A percentile compares a stretch with the other conserved stretches of the same genome.
Evolutionary conservation across 2,888 invertebrate genomes (phyloP).

Genomic region (Cephus spinipes): DNA sequence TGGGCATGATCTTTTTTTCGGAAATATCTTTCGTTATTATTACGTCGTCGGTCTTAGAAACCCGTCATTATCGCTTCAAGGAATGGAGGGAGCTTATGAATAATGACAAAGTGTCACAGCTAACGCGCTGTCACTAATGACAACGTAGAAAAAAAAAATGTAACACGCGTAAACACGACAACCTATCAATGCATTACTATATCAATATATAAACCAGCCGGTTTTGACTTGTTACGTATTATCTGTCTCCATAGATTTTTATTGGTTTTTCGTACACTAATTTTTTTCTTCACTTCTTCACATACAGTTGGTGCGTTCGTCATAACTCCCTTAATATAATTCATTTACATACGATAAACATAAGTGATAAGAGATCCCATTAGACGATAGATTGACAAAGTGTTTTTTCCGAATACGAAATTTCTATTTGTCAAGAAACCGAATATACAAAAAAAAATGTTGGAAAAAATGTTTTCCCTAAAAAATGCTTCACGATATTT

Average conservation of each 20-base stretch:
- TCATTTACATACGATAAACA: background rate
- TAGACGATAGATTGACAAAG: background rate
- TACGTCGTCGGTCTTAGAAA: constrained; percentile 7
- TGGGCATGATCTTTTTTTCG: background rate
- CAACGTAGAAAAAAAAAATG: background rate
- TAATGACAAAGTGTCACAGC: background rate
- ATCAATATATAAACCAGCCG: background rate
- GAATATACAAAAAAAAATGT: too few relatives aligned
- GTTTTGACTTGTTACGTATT: background rate
- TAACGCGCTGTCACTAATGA: background rate
- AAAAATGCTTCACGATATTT: too few relatives aligned
- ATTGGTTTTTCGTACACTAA: background rate
- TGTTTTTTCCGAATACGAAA: background rate
- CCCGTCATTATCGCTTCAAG: constrained; percentile 35
- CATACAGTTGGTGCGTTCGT: background rate
- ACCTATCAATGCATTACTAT: background rate
- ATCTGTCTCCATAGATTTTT: background rate
- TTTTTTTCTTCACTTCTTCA: background rate
- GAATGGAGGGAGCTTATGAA: background rate
- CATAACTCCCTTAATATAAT: background rate
- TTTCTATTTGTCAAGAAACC: background rate
- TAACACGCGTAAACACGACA: background rate
- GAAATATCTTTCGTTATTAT: background rate
- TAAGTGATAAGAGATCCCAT: background rate
- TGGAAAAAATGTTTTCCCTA: too few relatives aligned